phyloP scores from a whole-genome alignment of 2,113 vertebrate genomes.

The Leptodactylus fuscus region DNA sequence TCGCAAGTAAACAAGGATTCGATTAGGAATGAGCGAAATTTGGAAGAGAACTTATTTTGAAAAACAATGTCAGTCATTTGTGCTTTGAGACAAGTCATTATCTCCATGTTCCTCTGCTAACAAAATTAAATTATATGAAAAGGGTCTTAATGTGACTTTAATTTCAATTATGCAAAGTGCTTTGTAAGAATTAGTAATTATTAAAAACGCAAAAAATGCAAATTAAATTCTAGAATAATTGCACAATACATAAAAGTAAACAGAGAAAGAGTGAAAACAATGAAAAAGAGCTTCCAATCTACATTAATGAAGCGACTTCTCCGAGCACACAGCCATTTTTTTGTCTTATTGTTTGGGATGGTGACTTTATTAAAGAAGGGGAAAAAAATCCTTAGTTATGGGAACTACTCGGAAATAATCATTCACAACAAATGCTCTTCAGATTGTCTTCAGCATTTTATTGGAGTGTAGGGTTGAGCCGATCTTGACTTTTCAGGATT shows the following conservation, averaged over 20 bases:
- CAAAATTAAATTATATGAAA: constrained; percentile 61
- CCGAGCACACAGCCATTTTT: neutral
- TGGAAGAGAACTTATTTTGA: constrained; percentile 50
- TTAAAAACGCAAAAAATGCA: constrained; percentile 59
- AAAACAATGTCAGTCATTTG: constrained; percentile 59
- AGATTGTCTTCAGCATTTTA: no score
- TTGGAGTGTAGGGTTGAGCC: no score
- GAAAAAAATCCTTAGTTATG: neutral
- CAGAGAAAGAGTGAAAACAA: constrained; percentile 20
- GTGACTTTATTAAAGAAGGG: constrained; percentile 19
- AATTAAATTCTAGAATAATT: constrained; percentile 55
- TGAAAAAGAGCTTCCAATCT: constrained; percentile 47
- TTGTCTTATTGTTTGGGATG: neutral
- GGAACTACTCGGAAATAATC: neutral
- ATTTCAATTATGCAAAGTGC: constrained; percentile 60
- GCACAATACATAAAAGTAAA: constrained; percentile 53
- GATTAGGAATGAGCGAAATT: constrained; percentile 56
- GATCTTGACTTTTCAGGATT: no score
- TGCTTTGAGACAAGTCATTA: constrained; percentile 58
- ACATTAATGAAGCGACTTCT: constrained; percentile 25
- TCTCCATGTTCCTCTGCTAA: constrained; percentile 58
- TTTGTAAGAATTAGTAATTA: constrained; percentile 58
- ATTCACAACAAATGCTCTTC: neutral
- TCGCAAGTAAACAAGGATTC: constrained; percentile 56
- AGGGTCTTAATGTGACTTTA: constrained; percentile 60